These are phyloP conservation scores for Aphidius gifuensis DNA, from an alignment of 1,140 invertebrate species.

Conservation along the genomic window DNA sequence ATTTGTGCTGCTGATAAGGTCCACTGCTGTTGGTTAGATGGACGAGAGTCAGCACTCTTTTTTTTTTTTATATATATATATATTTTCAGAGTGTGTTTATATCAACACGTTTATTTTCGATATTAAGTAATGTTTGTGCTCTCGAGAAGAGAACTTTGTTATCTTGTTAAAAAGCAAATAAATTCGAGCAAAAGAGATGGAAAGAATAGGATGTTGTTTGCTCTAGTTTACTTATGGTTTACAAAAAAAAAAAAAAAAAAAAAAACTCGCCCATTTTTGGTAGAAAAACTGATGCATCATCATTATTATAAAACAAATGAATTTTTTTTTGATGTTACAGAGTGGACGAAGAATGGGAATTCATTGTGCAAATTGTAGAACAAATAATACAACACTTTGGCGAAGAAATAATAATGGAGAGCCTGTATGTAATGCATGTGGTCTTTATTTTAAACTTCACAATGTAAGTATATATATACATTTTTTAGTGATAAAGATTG, in stretches of 20 bases:
- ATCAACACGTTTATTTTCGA: conserved; percentile 30
- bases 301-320: too few species aligned
- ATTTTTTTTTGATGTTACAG: conserved; percentile 47
- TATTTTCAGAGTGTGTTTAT: too few species aligned
- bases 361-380: conserved; percentile 84
- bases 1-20: conserved; percentile 28
- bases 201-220: conserved; percentile 46
- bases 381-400: conserved; percentile 83
- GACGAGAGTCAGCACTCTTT: not conserved
- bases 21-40: conserved; percentile 2
- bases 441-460: conserved; percentile 87
- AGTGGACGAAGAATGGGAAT: conserved; percentile 72
- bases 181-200: conserved; percentile 45
- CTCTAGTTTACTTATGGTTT: conserved; percentile 47
- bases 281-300: not conserved
- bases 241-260: conserved; percentile 11
- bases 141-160: conserved; percentile 42
- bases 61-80: not conserved
- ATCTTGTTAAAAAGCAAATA: conserved; percentile 49
- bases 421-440: conserved; percentile 89
- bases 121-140: conserved; percentile 52
- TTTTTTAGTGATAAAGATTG: too few species aligned
- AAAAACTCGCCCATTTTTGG: too few species aligned
- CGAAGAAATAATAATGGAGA: conserved; percentile 83
- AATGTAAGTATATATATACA: conserved; percentile 62